Evolutionary conservation across 2,113 vertebrate species (phyloP).

Genomic region (Mus pahari): DNA sequence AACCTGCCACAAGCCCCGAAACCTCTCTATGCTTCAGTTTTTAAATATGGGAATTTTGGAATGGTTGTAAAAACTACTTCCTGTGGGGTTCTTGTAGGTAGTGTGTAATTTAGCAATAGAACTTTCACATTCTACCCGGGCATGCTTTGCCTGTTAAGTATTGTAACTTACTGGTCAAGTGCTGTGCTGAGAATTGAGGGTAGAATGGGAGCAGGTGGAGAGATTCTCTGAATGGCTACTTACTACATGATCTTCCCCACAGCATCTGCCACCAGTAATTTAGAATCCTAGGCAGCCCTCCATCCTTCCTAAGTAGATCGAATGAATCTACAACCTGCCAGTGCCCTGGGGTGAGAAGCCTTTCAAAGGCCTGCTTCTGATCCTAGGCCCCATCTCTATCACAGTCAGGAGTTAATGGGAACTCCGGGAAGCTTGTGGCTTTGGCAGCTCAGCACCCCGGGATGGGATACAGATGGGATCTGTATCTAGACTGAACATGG

Average conservation of each 20-base stretch:
- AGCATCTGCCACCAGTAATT: no score
- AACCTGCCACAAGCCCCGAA: not conserved
- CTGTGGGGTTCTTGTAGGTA: constrained; percentile 23
- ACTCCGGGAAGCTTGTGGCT: not conserved
- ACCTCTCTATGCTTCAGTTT: constrained; percentile 24
- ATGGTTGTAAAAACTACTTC: constrained; percentile 49
- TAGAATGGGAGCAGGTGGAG: not conserved
- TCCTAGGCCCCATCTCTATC: not conserved
- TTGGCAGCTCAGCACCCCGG: not conserved
- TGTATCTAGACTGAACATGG: not conserved
- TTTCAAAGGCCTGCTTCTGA: not conserved
- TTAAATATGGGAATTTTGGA: constrained; percentile 33
- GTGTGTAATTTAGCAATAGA: constrained; percentile 11
- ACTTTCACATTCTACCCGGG: not conserved
- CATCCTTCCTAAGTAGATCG: not conserved
- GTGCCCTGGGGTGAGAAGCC: not conserved
- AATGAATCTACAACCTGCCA: not conserved
- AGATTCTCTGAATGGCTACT: no score
- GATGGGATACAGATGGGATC: not conserved
- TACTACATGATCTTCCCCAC: not conserved
- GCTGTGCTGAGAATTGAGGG: not conserved
- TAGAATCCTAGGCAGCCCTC: not conserved
- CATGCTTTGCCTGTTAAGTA: not conserved
- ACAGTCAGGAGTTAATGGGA: not conserved
- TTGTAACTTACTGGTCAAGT: not conserved